Percentiles rank a stretch among this genome's conserved stretches.
Evolutionary conservation across 2,888 invertebrate genomes (phyloP).

Genomic region (Tachina fera): DNA sequence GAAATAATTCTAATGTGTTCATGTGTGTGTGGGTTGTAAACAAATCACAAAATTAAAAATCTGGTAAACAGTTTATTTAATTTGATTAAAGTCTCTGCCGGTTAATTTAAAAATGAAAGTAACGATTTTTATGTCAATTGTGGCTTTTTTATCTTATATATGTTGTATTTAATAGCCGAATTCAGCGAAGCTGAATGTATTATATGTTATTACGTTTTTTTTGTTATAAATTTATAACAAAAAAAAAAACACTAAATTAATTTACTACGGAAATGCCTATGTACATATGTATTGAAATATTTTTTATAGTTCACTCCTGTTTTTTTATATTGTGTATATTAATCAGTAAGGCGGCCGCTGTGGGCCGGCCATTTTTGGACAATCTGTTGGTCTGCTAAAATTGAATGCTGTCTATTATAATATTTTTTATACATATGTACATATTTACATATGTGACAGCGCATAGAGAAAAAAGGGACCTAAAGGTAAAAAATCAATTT

Average conservation of each 20-base stretch:
- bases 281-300: too few species aligned
- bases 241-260: too few species aligned
- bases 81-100: background rate
- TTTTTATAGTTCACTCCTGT: too few species aligned
- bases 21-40: slow-evolving; percentile 19
- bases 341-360: too few species aligned
- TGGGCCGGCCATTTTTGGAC: background rate
- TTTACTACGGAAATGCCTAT: too few species aligned
- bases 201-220: too few species aligned
- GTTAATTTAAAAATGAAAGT: slow-evolving; percentile 39
- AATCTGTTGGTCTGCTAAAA: slow-evolving; percentile 5
- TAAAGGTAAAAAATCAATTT: too few species aligned
- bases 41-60: background rate
- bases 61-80: slow-evolving; percentile 10
- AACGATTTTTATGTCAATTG: background rate
- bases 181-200: background rate
- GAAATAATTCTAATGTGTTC: background rate
- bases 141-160: background rate
- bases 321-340: too few species aligned
- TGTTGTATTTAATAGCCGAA: background rate
- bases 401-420: background rate
- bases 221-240: too few species aligned
- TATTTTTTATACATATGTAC: too few species aligned
- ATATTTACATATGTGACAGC: too few species aligned
- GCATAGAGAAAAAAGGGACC: too few species aligned